Evolutionary conservation across 1,140 invertebrate species (phyloP).

Genomic region (Hormaphis cornu): DNA sequence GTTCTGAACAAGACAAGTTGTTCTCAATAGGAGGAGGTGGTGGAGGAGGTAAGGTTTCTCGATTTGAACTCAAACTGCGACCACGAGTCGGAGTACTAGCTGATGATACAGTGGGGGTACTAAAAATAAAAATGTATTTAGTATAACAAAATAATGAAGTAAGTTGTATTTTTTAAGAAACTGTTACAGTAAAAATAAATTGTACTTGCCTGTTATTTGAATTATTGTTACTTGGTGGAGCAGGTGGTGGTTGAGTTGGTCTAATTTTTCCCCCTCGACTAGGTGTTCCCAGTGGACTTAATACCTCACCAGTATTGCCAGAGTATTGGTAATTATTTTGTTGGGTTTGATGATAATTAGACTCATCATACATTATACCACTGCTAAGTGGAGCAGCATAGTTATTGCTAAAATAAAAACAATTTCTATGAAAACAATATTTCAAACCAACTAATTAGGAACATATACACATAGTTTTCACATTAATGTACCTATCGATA

Average conservation of each 20-base stretch:
- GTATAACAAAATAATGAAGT: too few relatives aligned
- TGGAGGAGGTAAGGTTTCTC: conserved; percentile 74
- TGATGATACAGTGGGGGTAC: conserved; percentile 56
- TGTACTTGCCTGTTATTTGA: conserved; percentile 41
- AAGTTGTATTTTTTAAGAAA: too few relatives aligned
- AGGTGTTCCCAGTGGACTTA: conserved; percentile 43
- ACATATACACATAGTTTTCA: neutral
- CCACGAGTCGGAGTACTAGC: conserved; percentile 58
- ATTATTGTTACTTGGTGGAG: conserved; percentile 63
- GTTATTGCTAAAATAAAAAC: conserved; percentile 5
- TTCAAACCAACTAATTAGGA: too few relatives aligned
- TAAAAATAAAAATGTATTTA: conserved; percentile 36
- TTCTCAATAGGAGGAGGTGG: conserved; percentile 60
- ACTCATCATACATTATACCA: conserved; percentile 41
- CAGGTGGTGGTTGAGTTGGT: conserved; percentile 76
- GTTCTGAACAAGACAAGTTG: conserved; percentile 43
- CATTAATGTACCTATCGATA: conserved; percentile 10
- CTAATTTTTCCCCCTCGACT: conserved; percentile 49
- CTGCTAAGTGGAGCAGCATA: conserved; percentile 27
- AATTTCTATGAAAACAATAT: neutral
- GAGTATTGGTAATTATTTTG: conserved; percentile 31
- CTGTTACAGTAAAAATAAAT: neutral
- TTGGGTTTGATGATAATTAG: conserved; percentile 34
- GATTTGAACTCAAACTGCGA: conserved; percentile 52
- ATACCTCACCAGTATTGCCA: conserved; percentile 25